Conservation (phyloP, 2,888 invertebrate species). For the Cyclophora albipunctata region DNA sequence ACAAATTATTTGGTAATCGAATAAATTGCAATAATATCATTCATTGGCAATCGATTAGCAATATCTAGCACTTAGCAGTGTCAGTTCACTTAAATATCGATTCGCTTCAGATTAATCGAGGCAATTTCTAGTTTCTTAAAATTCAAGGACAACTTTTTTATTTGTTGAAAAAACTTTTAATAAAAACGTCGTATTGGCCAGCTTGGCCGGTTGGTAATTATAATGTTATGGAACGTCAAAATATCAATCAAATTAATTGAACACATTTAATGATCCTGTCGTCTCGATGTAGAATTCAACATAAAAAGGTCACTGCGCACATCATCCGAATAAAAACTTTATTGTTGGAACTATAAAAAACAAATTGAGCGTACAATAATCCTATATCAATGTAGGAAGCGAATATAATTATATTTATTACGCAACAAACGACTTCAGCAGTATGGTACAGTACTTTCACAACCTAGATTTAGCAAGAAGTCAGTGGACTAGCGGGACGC, state of each 20-base stretch:
- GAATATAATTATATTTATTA: slow-evolving; percentile 1
- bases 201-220: slow-evolving; percentile 10
- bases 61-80: slow-evolving; percentile 31
- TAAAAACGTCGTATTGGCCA: not conserved
- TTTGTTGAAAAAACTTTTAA: slow-evolving; percentile 1
- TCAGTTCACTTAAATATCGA: slow-evolving; percentile 42
- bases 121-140: slow-evolving; percentile 33
- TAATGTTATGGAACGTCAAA: slow-evolving; percentile 19
- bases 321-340: slow-evolving; percentile 18
- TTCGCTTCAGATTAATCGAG: slow-evolving; percentile 42
- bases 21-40: slow-evolving; percentile 30
- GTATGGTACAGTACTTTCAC: no score
- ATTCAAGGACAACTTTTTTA: slow-evolving; percentile 24
- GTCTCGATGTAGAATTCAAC: slow-evolving; percentile 4
- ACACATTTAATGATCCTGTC: slow-evolving; percentile 19
- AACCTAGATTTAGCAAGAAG: no score
- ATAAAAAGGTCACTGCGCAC: slow-evolving; percentile 28
- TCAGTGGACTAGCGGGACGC: no score
- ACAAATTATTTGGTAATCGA: slow-evolving; percentile 12
- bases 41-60: slow-evolving; percentile 49
- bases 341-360: slow-evolving; percentile 2
- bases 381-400: slow-evolving; percentile 5
- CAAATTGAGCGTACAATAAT: no score
- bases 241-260: slow-evolving; percentile 25
- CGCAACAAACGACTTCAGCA: no score